These are phyloP conservation scores for Conus betulinus DNA, from an alignment of 1,140 invertebrate species.

Conservation along the genomic window DNA sequence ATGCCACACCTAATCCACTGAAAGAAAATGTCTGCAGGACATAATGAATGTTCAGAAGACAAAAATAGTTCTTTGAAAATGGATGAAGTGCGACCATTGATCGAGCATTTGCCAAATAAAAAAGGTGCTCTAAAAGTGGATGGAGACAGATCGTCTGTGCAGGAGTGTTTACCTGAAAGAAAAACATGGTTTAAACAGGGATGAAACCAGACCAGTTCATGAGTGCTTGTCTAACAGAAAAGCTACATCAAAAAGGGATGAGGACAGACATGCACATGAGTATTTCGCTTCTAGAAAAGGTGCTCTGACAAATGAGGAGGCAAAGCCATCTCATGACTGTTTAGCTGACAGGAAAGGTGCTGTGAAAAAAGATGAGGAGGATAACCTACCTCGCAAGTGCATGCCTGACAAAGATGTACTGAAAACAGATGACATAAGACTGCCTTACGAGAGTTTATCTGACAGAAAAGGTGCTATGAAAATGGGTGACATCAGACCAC, in stretches of 20 bases:
- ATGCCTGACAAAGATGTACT: background rate
- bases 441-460: background rate
- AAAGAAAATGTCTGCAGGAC: background rate
- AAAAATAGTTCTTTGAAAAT: background rate
- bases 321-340: background rate
- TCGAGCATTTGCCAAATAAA: background rate
- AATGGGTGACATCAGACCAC: background rate
- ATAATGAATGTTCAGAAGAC: background rate
- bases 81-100: background rate
- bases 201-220: background rate
- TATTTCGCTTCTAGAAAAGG: background rate
- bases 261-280: background rate
- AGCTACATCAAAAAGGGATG: background rate
- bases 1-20: background rate
- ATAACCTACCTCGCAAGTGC: background rate
- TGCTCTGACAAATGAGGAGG: constrained; percentile 1
- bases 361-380: constrained; percentile 4
- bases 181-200: background rate
- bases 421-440: background rate
- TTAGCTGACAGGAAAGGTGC: constrained; percentile 29
- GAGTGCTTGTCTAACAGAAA: background rate
- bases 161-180: background rate
- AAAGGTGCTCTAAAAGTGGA: background rate
- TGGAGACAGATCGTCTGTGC: background rate
- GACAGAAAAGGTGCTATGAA: background rate